Evolutionary conservation across 2,888 invertebrate species (phyloP), one percentile per base, ranked within the genome.

Genomic region (Alloplasta piceator): DNA sequence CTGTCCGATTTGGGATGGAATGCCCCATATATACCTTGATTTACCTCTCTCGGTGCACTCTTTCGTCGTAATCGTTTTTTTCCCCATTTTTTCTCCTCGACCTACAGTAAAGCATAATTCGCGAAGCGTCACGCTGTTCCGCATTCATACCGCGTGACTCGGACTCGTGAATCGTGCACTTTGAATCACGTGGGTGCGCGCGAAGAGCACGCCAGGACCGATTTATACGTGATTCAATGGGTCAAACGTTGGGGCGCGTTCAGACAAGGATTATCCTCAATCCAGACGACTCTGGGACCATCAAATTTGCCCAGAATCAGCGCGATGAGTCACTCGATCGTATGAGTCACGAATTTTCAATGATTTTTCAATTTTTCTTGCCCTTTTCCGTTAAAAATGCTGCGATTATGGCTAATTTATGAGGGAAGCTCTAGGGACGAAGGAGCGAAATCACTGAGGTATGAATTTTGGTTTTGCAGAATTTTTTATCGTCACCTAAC

Each of bases 211-310:
- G 72, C 52, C 52, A 52, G 3, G 56, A 61, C 10, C 7, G 10
- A 36, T 26, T 12, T 52, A 55, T 68, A 77, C 67, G 63, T 77
- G 50, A 76, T 80, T 80, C 73, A 80, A 80, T 77, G 80, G 72
- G 72, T 77, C 80, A 77, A 68, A 80, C 77, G 43, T 50, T 52
- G 56, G 41, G 72, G 67, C 75, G 77, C 72, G 72, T 63, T 58
- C 41, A 61, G 61, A 55, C 46, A 48, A 70, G 58, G 70, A 71
- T 61, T 70, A 63, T 63, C 63, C 60, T 39, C 48, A 5, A 26
- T 26, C 58, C 5, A 16, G 48, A 60, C 56, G 16, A 38, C 38
- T 71, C 63, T 70, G 38, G 12, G 38, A 64, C 64, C 39, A 14
- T 60, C 46, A 41, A 71, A 48, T 70, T 71, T 5, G 12, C 10